phyloP scores from a whole-genome alignment of 2,888 invertebrate species.

The Aphrophora alni region DNA sequence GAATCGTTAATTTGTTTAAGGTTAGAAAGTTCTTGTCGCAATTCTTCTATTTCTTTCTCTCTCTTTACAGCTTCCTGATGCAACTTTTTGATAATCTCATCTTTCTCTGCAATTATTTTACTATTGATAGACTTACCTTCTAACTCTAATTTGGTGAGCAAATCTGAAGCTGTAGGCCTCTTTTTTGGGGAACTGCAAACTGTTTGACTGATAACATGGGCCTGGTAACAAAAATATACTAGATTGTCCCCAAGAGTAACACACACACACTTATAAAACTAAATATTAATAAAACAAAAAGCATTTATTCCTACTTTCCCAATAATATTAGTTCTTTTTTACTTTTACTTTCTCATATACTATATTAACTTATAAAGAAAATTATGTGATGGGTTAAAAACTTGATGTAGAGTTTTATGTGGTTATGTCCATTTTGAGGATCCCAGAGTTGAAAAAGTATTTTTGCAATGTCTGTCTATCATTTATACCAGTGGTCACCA shows the following conservation, averaged over 20 bases:
- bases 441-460: too few relatives aligned
- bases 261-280: background rate
- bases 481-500: too few relatives aligned
- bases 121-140: conserved; percentile 24
- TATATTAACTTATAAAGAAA: too few relatives aligned
- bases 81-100: conserved; percentile 43
- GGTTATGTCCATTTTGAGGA: too few relatives aligned
- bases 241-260: background rate
- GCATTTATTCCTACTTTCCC: too few relatives aligned
- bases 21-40: conserved; percentile 39
- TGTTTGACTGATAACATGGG: conserved; percentile 66
- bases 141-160: conserved; percentile 59
- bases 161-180: conserved; percentile 65
- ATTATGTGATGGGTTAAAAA: too few relatives aligned
- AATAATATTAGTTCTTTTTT: too few relatives aligned
- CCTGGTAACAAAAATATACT: conserved; percentile 55
- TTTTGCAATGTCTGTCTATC: too few relatives aligned
- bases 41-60: conserved; percentile 45
- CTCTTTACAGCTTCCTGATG: conserved; percentile 44
- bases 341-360: too few relatives aligned
- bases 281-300: too few relatives aligned
- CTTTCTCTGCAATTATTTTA: conserved; percentile 43
- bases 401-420: too few relatives aligned
- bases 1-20: background rate
- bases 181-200: conserved; percentile 63